Percentiles rank a stretch among this genome's conserved stretches.
phyloP scores from a whole-genome alignment of 2,888 invertebrate species.

The Acanthopleura granulata region DNA sequence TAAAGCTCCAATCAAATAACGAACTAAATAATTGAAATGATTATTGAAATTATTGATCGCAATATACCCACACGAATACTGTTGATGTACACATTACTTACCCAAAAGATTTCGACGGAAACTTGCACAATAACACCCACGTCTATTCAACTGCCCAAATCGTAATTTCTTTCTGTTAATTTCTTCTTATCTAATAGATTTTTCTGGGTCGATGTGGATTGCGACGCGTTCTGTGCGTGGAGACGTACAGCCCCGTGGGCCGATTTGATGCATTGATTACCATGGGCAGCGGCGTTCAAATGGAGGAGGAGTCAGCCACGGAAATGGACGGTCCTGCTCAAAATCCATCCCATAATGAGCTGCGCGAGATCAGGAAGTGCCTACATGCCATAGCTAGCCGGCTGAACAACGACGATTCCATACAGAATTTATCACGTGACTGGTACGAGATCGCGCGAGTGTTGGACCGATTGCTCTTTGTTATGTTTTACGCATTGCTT shows the following conservation, averaged over 20 bases:
- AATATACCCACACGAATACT: too few species aligned
- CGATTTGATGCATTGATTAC: not conserved
- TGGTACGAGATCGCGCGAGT: conserved; percentile 20
- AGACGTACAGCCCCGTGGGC: not conserved
- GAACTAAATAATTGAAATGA: too few species aligned
- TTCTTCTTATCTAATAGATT: not conserved
- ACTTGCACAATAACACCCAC: too few species aligned
- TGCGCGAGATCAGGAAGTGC: conserved; percentile 8
- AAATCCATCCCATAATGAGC: conserved; percentile 10
- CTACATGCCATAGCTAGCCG: conserved; percentile 5
- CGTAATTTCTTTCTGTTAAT: too few species aligned
- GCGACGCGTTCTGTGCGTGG: not conserved
- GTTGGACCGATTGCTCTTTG: not conserved
- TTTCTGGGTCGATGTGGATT: conserved; percentile 7
- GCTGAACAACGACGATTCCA: not conserved
- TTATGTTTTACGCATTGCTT: not conserved
- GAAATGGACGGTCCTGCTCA: conserved; percentile 4
- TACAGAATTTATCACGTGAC: not conserved
- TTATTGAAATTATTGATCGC: too few species aligned
- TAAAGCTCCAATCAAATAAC: too few species aligned
- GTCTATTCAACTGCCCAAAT: too few species aligned
- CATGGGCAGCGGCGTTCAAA: not conserved
- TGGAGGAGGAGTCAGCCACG: not conserved
- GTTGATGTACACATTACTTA: too few species aligned
- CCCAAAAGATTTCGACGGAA: too few species aligned